These are phyloP conservation scores for Coreoperca whiteheadi DNA, from an alignment of 2,113 vertebrate species.

Conservation along the genomic window DNA sequence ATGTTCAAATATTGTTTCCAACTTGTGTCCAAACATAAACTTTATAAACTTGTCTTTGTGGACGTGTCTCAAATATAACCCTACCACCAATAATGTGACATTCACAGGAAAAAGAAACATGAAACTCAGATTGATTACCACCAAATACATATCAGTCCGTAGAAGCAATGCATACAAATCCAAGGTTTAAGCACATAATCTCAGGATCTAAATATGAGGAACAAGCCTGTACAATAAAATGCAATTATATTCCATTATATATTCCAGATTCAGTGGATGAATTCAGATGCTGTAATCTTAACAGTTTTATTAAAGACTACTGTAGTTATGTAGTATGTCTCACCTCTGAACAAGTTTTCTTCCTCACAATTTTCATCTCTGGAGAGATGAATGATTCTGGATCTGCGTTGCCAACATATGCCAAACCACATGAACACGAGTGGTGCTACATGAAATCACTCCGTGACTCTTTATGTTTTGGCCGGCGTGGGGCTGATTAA, in stretches of 20 bases:
- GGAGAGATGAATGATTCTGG: background rate
- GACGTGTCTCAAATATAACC: background rate
- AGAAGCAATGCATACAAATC: background rate
- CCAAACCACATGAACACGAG: background rate
- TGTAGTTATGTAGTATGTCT: background rate
- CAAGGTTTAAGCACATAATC: background rate
- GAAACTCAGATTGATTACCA: background rate
- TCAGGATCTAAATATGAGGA: background rate
- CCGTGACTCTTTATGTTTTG: background rate
- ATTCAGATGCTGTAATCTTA: background rate
- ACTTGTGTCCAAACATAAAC: background rate
- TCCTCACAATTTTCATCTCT: background rate
- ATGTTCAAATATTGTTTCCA: background rate
- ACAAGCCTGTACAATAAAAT: background rate
- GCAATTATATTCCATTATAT: too few relatives aligned
- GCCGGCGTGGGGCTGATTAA: background rate
- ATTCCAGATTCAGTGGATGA: background rate
- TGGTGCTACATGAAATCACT: background rate
- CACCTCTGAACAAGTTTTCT: background rate
- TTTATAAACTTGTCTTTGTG: background rate
- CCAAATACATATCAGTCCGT: background rate
- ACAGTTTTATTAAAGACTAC: too few relatives aligned
- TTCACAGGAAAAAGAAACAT: background rate
- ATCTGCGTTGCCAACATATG: background rate
- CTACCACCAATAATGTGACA: background rate